phyloP scores from a whole-genome alignment of 2,888 invertebrate species.

The Synergus itoensis region DNA sequence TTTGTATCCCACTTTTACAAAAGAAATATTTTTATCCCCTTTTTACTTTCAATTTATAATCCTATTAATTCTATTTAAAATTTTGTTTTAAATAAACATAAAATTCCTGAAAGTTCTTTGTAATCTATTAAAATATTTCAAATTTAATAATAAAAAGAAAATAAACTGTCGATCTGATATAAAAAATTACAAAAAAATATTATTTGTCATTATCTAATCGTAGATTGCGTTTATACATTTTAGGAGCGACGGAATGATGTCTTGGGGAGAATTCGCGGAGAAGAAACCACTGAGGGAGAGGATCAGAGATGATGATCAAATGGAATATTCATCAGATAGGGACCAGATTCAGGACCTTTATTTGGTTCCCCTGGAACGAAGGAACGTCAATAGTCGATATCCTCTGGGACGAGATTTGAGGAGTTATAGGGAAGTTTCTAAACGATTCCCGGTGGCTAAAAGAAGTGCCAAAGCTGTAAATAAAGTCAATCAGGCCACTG shows the following conservation, averaged over 20 bases:
- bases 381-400: slow-evolving; percentile 71
- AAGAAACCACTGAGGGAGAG: slow-evolving; percentile 53
- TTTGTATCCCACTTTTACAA: too few species aligned
- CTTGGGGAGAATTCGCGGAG: slow-evolving; percentile 63
- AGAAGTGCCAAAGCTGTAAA: slow-evolving; percentile 69
- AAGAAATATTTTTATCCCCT: neutral
- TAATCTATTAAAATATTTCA: too few species aligned
- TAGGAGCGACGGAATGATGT: slow-evolving; percentile 59
- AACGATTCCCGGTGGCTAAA: slow-evolving; percentile 71
- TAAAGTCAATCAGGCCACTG: slow-evolving; percentile 66
- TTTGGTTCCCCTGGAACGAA: slow-evolving; percentile 57
- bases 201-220: neutral
- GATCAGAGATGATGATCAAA: slow-evolving; percentile 54
- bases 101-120: too few species aligned
- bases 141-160: too few species aligned
- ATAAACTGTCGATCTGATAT: too few species aligned
- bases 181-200: neutral
- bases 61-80: too few species aligned
- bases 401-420: slow-evolving; percentile 66
- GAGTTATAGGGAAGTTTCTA: slow-evolving; percentile 62
- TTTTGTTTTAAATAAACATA: too few species aligned
- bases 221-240: neutral
- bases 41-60: too few species aligned
- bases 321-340: slow-evolving; percentile 53
- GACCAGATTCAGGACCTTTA: slow-evolving; percentile 57